A percentile compares a stretch with the other conserved stretches of the same genome.
phyloP scores from a whole-genome alignment of 2,888 invertebrate genomes.

The Bimastos eiseni region DNA sequence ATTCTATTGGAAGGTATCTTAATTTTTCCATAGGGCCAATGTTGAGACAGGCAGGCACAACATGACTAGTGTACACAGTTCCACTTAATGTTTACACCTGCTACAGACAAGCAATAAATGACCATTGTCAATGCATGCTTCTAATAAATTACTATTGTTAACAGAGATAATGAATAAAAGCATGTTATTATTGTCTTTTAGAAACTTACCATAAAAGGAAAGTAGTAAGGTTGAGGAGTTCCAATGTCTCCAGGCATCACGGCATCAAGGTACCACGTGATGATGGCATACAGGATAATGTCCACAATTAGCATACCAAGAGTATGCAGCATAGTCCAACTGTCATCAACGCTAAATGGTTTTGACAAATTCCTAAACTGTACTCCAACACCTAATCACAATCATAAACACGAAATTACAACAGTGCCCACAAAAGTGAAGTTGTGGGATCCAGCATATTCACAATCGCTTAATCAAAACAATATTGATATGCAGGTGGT shows the following conservation, averaged over 20 bases:
- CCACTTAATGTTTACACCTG: too few species aligned
- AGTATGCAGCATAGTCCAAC: conserved; percentile 49
- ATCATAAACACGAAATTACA: too few species aligned
- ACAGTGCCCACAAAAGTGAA: too few species aligned
- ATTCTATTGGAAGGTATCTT: too few species aligned
- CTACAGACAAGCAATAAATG: too few species aligned
- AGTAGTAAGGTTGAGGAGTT: conserved; percentile 38
- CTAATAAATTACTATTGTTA: not conserved
- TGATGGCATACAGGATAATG: conserved; percentile 36
- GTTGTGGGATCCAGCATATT: too few species aligned
- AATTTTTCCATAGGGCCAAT: too few species aligned
- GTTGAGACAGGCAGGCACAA: not conserved
- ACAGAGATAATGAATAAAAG: too few species aligned
- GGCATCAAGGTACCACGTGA: conserved; percentile 41
- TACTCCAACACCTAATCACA: conserved; percentile 43
- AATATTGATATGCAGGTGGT: too few species aligned
- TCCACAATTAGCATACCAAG: conserved; percentile 46
- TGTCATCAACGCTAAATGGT: conserved; percentile 55
- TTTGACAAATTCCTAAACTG: conserved; percentile 48
- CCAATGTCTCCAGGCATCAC: conserved; percentile 41
- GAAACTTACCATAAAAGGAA: conserved; percentile 39
- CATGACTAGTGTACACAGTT: not conserved
- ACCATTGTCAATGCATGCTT: not conserved
- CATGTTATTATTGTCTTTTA: not conserved
- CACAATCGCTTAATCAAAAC: too few species aligned